Evolutionary conservation across 2,113 vertebrate genomes (phyloP), one percentile per base, ranked within the genome.

Genomic region (Plecturocebus donacophilus): DNA sequence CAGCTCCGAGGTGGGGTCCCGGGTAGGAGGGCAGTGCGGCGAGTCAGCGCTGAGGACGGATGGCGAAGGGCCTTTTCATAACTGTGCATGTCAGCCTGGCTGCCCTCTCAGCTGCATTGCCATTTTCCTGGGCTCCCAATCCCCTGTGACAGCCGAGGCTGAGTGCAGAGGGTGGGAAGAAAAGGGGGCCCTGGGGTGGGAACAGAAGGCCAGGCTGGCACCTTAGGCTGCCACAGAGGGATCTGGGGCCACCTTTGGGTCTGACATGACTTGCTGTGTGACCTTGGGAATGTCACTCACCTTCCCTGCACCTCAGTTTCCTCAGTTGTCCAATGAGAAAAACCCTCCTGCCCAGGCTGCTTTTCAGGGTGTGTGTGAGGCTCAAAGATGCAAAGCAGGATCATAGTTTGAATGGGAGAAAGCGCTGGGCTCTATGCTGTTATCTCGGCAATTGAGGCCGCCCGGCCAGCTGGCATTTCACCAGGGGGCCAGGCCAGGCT

Each of bases 101-200:
- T 13, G 7, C 17, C 27, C 35, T 30, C 45, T 40, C 12, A 27
- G 61, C 32, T 11, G 14, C 6, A 17, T 71, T 23, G 19, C 16
- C 7, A 0, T 25, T 73, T 19, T 30, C 54, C 56, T 3, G 47
- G 16, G 8, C 86, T 40, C 49, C 40, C 13, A n/a, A 20, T 42
- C 38, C 21, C 27, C 6, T 1, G 4, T 10, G 13, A 9, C 45
- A 23, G 32, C 45, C 30, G 38, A 66, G 40, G 27, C 8, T 0
- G 1, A 30, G 45, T 8, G 17, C 19, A 0, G 4, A 38, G 61
- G 77, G 19, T 3, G 25, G 8, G 27, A 21, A n/a, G 52, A 32
- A 20, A 23, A 0, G 0, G 16, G 23, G 8, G 14, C 21, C 35
- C 6, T 3, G 1, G 7, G 11, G 3, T 6, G 17, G 47, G 8